Percentiles rank a stretch among this genome's conserved stretches.
Conservation (phyloP, 2,888 invertebrate genomes). For the Tenodera sinensis region DNA sequence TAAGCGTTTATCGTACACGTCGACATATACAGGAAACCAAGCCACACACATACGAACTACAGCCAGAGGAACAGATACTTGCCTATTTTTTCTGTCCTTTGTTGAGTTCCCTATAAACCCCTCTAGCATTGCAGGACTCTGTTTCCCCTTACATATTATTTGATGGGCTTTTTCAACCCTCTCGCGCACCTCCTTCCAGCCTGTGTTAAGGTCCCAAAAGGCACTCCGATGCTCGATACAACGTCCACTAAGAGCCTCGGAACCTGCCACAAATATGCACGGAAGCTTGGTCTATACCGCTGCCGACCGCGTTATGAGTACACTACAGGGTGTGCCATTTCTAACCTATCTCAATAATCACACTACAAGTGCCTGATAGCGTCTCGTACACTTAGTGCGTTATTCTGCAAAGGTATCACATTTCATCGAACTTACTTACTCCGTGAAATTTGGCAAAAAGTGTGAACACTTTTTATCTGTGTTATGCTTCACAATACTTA, state of each 20-base stretch:
- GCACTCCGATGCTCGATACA: slow-evolving; percentile 2
- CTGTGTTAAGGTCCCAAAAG: neutral
- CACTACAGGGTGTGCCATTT: neutral
- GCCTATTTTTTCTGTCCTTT: slow-evolving; percentile 14
- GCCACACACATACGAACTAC: neutral
- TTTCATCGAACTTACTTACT: too few species aligned
- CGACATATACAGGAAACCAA: neutral
- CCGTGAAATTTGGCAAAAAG: too few species aligned
- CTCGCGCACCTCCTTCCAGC: neutral
- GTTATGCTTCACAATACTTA: too few species aligned
- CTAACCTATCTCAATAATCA: neutral
- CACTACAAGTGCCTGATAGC: too few species aligned
- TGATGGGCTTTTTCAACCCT: slow-evolving; percentile 10
- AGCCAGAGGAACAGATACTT: slow-evolving; percentile 7
- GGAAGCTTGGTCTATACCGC: slow-evolving; percentile 4
- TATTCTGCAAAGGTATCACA: too few species aligned
- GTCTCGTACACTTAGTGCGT: too few species aligned
- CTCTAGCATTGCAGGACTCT: neutral
- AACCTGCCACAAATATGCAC: slow-evolving; percentile 9
- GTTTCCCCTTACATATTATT: slow-evolving; percentile 14
- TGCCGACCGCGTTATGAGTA: neutral
- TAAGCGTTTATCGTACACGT: slow-evolving; percentile 6
- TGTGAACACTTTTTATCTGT: too few species aligned
- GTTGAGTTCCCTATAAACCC: slow-evolving; percentile 17
- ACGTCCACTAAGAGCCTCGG: slow-evolving; percentile 9